These are phyloP conservation scores for Microtus pennsylvanicus DNA, from an alignment of 2,113 vertebrate genomes.

Conservation along the genomic window DNA sequence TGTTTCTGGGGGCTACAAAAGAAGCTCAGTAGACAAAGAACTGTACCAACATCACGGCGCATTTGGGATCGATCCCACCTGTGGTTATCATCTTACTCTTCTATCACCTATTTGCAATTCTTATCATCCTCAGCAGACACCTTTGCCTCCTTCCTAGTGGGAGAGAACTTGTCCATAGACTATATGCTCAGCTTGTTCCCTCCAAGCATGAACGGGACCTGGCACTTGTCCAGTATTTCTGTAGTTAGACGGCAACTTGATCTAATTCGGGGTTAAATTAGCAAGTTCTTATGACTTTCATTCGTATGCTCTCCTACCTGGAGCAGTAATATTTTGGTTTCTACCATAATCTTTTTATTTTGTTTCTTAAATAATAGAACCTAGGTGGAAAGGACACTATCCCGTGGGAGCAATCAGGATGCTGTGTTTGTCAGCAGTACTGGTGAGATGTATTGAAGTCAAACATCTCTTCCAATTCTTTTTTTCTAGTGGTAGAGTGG, in stretches of 20 bases:
- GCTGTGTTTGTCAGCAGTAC: neutral
- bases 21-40: neutral
- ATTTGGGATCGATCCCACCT: neutral
- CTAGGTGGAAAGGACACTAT: neutral
- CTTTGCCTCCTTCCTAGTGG: neutral
- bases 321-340: neutral
- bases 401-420: neutral
- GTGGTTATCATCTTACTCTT: neutral
- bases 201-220: neutral
- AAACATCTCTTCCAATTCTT: neutral
- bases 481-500: neutral
- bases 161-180: neutral
- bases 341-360: neutral
- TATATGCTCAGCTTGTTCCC: neutral
- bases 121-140: neutral
- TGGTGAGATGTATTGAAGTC: neutral
- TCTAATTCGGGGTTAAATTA: neutral
- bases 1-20: neutral
- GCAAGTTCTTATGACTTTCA: neutral
- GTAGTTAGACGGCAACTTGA: neutral
- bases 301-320: neutral
- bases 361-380: neutral
- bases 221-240: neutral
- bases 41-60: rapidly evolving
- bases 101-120: neutral